These are phyloP conservation scores for Pygocentrus nattereri DNA, from an alignment of 2,797 vertebrate species.

Conservation along the genomic window DNA sequence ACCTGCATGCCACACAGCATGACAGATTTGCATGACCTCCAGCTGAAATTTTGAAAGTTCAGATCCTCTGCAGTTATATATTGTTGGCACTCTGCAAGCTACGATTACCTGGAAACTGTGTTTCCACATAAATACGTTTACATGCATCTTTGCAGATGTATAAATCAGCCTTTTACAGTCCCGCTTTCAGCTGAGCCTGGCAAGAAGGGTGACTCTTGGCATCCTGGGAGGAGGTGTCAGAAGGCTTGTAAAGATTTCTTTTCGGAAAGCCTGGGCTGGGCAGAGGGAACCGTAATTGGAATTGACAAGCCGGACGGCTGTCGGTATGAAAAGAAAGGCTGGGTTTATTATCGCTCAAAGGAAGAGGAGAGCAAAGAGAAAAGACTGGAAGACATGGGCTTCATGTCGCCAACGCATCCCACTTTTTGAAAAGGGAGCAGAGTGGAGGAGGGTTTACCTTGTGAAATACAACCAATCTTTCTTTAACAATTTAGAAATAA, in stretches of 20 bases:
- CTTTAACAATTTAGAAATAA: slow-evolving; percentile 34
- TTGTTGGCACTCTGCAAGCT: neutral
- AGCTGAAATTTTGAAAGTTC: too few relatives aligned
- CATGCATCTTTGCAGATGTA: neutral
- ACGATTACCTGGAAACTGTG: neutral
- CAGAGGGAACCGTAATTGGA: slow-evolving; percentile 63
- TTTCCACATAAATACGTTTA: neutral
- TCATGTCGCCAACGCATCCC: neutral
- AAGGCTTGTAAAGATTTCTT: slow-evolving; percentile 60
- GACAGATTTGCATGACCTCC: too few relatives aligned
- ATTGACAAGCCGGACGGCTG: slow-evolving; percentile 64
- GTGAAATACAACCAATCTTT: neutral
- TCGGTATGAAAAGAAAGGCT: slow-evolving; percentile 9
- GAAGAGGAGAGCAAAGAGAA: neutral
- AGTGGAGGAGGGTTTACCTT: slow-evolving; percentile 3
- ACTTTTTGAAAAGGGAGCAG: neutral
- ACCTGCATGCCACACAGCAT: too few relatives aligned
- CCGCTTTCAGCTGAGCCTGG: neutral
- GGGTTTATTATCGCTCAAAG: neutral
- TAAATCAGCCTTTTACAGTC: slow-evolving; percentile 49
- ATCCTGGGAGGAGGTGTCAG: slow-evolving; percentile 47
- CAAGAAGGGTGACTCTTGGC: neutral
- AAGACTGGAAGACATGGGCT: neutral
- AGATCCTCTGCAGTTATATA: neutral
- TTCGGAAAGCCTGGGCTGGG: slow-evolving; percentile 37